A percentile compares a stretch with the other conserved stretches of the same genome.
phyloP scores from a whole-genome alignment of 1,140 invertebrate species.

The Thalassaphorura encarpata region DNA sequence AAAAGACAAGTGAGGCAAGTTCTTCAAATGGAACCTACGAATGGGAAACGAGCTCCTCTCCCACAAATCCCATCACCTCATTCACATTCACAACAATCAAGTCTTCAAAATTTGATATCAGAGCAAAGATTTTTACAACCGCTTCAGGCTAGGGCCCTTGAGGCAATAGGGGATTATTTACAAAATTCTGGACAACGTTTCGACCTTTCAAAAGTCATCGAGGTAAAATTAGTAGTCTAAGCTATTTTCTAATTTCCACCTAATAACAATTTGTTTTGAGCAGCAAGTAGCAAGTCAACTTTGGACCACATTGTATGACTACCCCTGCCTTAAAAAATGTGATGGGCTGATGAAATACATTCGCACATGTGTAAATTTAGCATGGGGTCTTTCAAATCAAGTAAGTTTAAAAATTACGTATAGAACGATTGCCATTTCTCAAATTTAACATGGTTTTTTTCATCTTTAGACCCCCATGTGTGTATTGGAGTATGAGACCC shows the following conservation, averaged over 20 bases:
- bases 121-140: background rate
- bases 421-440: background rate
- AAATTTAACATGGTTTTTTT: background rate
- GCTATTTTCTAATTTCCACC: background rate
- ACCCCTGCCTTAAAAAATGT: constrained; percentile 56
- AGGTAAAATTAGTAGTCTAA: constrained; percentile 40
- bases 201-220: constrained; percentile 45
- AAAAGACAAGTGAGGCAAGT: constrained; percentile 31
- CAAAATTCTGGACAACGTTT: constrained; percentile 45
- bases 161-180: constrained; percentile 43
- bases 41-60: background rate
- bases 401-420: constrained; percentile 33
- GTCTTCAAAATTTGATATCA: background rate
- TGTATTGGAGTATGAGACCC: constrained; percentile 48
- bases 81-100: background rate
- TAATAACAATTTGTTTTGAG: constrained; percentile 16
- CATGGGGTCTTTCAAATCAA: constrained; percentile 54
- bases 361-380: constrained; percentile 50
- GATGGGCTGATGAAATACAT: constrained; percentile 52
- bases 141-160: constrained; percentile 37
- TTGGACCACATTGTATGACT: constrained; percentile 61
- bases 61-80: background rate
- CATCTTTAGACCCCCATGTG: constrained; percentile 43
- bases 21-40: background rate
- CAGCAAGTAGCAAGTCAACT: constrained; percentile 55